phyloP scores from a whole-genome alignment of 2,888 invertebrate species.

The Bhutanitis thaidina region DNA sequence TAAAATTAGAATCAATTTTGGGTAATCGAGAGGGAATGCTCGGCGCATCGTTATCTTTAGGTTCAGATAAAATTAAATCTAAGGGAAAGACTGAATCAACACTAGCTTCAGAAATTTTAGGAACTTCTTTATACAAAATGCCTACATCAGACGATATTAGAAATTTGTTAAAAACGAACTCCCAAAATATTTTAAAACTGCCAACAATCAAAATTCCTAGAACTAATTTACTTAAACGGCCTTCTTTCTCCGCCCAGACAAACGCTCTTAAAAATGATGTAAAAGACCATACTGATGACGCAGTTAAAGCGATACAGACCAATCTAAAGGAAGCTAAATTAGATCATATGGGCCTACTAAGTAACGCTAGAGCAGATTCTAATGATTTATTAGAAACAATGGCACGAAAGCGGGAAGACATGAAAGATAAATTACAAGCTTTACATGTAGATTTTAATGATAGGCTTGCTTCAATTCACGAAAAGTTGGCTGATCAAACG shows the following conservation, averaged over 20 bases:
- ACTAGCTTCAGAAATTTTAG: neutral
- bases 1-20: constrained; percentile 31
- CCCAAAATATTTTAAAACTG: neutral
- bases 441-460: constrained; percentile 56
- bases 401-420: constrained; percentile 42
- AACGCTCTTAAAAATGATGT: constrained; percentile 24
- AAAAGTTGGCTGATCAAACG: constrained; percentile 40
- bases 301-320: constrained; percentile 37
- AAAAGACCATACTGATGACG: constrained; percentile 39
- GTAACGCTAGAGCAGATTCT: constrained; percentile 33
- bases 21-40: constrained; percentile 23
- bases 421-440: constrained; percentile 54
- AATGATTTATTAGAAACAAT: constrained; percentile 45
- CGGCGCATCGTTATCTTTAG: neutral
- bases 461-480: constrained; percentile 46
- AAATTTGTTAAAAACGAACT: neutral
- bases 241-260: neutral
- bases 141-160: constrained; percentile 2
- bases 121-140: neutral
- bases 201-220: neutral
- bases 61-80: neutral
- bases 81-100: neutral
- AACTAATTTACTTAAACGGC: neutral
- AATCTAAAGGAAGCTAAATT: constrained; percentile 31
- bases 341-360: constrained; percentile 24